phyloP scores from a whole-genome alignment of 2,113 vertebrate genomes.

The Tamias sibiricus region DNA sequence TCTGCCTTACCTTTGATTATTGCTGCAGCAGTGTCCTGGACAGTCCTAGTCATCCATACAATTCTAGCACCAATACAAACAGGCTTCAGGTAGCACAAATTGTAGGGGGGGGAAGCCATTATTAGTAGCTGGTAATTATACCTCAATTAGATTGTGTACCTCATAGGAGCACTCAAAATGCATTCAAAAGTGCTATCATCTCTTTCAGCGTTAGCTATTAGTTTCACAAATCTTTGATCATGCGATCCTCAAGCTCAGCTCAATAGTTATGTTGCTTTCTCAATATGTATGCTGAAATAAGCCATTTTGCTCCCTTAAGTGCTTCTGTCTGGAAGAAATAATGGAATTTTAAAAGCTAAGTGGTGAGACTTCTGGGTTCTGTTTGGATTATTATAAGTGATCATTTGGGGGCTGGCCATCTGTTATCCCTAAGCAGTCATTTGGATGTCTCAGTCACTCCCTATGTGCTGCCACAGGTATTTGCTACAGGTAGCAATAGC shows the following conservation, averaged over 20 bases:
- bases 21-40: background rate
- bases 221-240: slow-evolving; percentile 35
- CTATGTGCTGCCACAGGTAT: background rate
- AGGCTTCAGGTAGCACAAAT: background rate
- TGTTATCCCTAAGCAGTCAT: background rate
- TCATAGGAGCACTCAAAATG: slow-evolving; percentile 26
- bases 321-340: slow-evolving; percentile 63
- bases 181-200: background rate
- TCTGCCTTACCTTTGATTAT: background rate
- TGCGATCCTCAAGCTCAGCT: background rate
- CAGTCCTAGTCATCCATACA: background rate
- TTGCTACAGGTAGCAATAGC: background rate
- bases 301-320: background rate
- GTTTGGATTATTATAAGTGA: background rate
- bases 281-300: background rate
- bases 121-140: slow-evolving; percentile 40
- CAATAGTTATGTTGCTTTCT: background rate
- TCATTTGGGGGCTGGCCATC: background rate
- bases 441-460: background rate
- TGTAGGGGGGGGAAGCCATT: background rate
- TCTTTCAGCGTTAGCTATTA: slow-evolving; percentile 24
- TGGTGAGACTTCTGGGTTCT: background rate
- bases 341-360: slow-evolving; percentile 67
- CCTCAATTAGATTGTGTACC: slow-evolving; percentile 44
- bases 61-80: background rate